These are phyloP conservation scores for Ploceus nigricollis DNA, from an alignment of 2,113 vertebrate species.

Conservation along the genomic window DNA sequence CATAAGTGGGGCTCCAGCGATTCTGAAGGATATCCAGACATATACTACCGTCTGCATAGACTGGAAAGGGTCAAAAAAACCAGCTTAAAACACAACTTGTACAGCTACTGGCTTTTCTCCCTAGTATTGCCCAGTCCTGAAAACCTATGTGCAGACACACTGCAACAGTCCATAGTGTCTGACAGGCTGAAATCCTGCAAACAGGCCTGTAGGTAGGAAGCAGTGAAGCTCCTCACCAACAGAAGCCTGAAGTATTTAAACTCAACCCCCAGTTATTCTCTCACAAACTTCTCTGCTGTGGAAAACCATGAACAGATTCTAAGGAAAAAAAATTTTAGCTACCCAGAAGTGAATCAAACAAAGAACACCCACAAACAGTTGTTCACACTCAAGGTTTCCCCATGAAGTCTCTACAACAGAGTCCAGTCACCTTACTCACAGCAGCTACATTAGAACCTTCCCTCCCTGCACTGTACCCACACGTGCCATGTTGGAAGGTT, in stretches of 20 bases:
- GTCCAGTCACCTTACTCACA: background rate
- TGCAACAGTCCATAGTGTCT: background rate
- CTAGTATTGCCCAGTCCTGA: background rate
- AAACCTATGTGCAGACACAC: background rate
- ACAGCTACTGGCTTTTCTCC: background rate
- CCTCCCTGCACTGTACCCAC: background rate
- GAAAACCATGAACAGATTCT: background rate
- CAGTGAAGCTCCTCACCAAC: background rate
- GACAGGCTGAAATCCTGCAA: background rate
- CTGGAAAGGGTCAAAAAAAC: constrained; percentile 67
- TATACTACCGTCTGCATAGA: constrained; percentile 99
- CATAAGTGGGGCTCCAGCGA: constrained; percentile 98
- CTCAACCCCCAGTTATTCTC: background rate
- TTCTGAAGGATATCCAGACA: constrained; percentile 99
- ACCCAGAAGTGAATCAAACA: background rate
- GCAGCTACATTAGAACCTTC: background rate
- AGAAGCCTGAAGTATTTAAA: background rate
- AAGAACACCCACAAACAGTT: background rate
- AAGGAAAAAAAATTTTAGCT: background rate
- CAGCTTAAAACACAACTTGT: background rate
- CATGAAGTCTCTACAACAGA: background rate
- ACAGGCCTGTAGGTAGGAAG: background rate
- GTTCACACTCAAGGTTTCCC: background rate
- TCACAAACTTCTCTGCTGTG: background rate
- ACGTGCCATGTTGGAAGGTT: background rate